Evolutionary conservation across 2,888 invertebrate species (phyloP).

Genomic region (Loripinus fragilis): DNA sequence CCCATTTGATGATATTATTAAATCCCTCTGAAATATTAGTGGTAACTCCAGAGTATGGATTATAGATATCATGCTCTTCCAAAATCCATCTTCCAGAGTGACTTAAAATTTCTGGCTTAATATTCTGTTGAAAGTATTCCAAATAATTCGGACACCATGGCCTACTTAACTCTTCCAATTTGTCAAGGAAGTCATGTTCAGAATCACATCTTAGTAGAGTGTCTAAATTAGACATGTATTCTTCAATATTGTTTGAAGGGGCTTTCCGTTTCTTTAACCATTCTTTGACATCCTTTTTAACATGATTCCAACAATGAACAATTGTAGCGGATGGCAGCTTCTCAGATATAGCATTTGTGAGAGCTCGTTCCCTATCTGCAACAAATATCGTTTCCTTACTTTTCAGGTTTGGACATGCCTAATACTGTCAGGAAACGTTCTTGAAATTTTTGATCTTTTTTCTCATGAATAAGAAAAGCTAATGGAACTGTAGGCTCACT

Average conservation of each 20-base stretch:
- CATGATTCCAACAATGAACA: conserved; percentile 24
- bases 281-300: conserved; percentile 14
- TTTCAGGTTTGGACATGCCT: conserved; percentile 24
- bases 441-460: conserved; percentile 17
- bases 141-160: conserved; percentile 5
- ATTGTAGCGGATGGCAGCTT: conserved; percentile 3
- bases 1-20: conserved; percentile 30
- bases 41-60: conserved; percentile 35
- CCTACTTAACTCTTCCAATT: conserved; percentile 8
- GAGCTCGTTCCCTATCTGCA: conserved; percentile 24
- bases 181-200: neutral
- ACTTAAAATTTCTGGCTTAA: conserved; percentile 1
- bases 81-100: conserved; percentile 23
- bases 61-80: conserved; percentile 23
- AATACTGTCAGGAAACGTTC: too few species aligned
- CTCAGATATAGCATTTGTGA: conserved; percentile 19
- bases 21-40: conserved; percentile 41
- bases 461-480: conserved; percentile 36
- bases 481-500: conserved; percentile 29
- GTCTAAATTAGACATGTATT: conserved; percentile 16
- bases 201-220: conserved; percentile 8
- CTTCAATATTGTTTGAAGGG: conserved; percentile 6
- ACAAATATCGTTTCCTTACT: conserved; percentile 22
- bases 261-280: conserved; percentile 19
- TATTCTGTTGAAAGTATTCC: conserved; percentile 9